These are phyloP conservation scores for Watsonalla binaria DNA, from an alignment of 2,888 invertebrate species.

Conservation along the genomic window DNA sequence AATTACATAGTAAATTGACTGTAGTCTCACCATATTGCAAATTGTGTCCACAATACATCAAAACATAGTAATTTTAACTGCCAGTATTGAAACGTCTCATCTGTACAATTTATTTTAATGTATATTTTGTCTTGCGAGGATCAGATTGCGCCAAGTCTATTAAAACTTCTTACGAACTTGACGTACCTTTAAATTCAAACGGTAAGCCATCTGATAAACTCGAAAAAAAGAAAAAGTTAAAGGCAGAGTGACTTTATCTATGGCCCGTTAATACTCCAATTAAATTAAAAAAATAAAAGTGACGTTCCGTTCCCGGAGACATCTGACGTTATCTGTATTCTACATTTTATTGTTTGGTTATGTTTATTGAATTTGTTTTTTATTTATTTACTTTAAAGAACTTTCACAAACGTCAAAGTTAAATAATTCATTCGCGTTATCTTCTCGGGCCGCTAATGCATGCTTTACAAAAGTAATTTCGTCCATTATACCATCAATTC, in stretches of 20 bases:
- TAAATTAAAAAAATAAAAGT: slow-evolving; percentile 67
- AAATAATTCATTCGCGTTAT: slow-evolving; percentile 6
- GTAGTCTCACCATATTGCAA: no score
- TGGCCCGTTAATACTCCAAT: slow-evolving; percentile 73
- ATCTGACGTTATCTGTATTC: slow-evolving; percentile 40
- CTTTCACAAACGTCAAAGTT: slow-evolving; percentile 9
- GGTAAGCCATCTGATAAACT: slow-evolving; percentile 74
- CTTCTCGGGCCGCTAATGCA: slow-evolving; percentile 5
- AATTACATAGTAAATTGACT: no score
- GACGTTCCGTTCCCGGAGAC: slow-evolving; percentile 44
- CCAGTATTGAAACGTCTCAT: slow-evolving; percentile 4
- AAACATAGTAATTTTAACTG: neutral
- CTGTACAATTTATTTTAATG: slow-evolving; percentile 49
- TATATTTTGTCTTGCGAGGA: slow-evolving; percentile 49
- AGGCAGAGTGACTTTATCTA: slow-evolving; percentile 67
- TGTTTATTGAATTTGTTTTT: slow-evolving; percentile 34
- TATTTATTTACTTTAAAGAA: slow-evolving; percentile 23
- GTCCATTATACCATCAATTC: slow-evolving; percentile 35
- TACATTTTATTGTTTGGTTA: slow-evolving; percentile 23
- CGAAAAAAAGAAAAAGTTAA: slow-evolving; percentile 48
- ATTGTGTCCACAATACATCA: no score
- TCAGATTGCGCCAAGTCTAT: slow-evolving; percentile 71
- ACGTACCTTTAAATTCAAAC: slow-evolving; percentile 74
- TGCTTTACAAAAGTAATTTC: slow-evolving; percentile 7
- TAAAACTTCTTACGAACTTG: slow-evolving; percentile 70